Evolutionary conservation across 2,888 invertebrate species (phyloP), one percentile per base, ranked within the genome.

Genomic region (Macrophya annulata): DNA sequence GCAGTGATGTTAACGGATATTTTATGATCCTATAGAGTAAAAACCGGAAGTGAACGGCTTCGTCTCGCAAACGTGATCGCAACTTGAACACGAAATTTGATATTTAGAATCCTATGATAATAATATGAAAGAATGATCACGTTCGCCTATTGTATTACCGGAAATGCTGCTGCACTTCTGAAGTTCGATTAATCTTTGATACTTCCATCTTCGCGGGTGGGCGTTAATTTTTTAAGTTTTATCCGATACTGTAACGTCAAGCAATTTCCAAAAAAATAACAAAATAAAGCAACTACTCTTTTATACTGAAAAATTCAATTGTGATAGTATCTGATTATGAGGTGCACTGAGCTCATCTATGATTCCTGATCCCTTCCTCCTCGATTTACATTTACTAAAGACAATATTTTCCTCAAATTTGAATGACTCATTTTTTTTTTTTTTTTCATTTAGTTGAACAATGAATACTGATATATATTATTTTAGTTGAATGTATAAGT

Each of bases 21-120:
- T 77, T 77, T 51, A 51, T 55, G 48, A 77, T 55, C 77, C 31
- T 77, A 12, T 77, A 12, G 6, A n/a, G 21, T 37, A 51, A 48
- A 45, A 71, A 68, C 65, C 65, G 83, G 83, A 83, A 83, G 83
- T 83, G 83, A 83, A 83, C 25, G 83, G 83, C 68, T 83, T 68
- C 68, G 25, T 25, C 48, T 83, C 48, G 48, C 51, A 25, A 48
- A 48, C 82, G 51, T 25, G 83, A 83, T 83, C 65, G 43, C 62
- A 68, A 83, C 83, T 45, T 83, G 68, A 71, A 71, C 21, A 68
- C 68, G 83, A 83, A 83, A 83, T 83, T 83, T 37, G 48, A 83
- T 71, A 83, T 43, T 1, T 25, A 71, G 83, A 83, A 62, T 83
- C 48, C 68, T 71, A 31, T 21, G 83, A 68, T 68, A 83, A 68